Conservation (phyloP, 2,888 invertebrate genomes). For the Schizaphis graminum region DNA sequence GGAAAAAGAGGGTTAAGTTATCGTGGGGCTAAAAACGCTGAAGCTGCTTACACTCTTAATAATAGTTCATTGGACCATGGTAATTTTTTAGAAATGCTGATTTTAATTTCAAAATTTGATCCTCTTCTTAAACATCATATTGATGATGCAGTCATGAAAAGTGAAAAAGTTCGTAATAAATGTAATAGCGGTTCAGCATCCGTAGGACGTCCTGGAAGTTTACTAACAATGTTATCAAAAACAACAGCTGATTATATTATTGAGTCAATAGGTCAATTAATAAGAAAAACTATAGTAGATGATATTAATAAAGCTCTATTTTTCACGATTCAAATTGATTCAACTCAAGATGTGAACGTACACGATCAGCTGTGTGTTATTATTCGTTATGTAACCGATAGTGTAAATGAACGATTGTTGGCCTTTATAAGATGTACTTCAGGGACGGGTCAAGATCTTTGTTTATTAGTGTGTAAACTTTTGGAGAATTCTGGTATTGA, state of each 20-base stretch:
- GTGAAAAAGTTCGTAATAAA: background rate
- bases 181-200: background rate
- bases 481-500: background rate
- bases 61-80: background rate
- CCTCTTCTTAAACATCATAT: conserved; percentile 1
- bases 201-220: background rate
- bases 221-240: background rate
- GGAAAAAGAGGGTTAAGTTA: conserved; percentile 10
- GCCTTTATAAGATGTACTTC: background rate
- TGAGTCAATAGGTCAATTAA: background rate
- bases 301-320: background rate
- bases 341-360: too few species aligned
- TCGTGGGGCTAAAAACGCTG: conserved; percentile 4
- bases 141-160: background rate
- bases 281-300: conserved; percentile 15
- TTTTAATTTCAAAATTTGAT: conserved; percentile 4
- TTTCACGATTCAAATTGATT: background rate
- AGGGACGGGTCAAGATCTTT: background rate
- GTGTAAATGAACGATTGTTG: background rate
- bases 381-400: background rate
- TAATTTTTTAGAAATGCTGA: background rate
- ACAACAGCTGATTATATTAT: conserved; percentile 12
- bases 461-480: background rate
- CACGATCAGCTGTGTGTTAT: background rate
- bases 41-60: background rate